These are phyloP conservation scores for Magallana ariakensis DNA, from an alignment of 1,140 invertebrate genomes.

Conservation along the genomic window DNA sequence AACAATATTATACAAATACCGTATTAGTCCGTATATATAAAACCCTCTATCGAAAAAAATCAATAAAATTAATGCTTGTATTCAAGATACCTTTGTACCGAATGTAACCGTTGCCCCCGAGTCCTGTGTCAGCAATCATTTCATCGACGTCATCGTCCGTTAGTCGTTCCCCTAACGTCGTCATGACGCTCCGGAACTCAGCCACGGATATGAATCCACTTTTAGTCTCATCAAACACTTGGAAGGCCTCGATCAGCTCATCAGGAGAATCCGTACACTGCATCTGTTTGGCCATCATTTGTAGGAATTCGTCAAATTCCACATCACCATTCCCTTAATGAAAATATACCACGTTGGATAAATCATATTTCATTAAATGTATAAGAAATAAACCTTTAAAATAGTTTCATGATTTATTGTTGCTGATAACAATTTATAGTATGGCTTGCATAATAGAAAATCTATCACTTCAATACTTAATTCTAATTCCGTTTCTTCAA, in stretches of 20 bases:
- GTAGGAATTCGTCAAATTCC: slow-evolving; percentile 60
- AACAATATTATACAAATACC: too few species aligned
- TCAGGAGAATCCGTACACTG: slow-evolving; percentile 46
- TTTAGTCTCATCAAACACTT: slow-evolving; percentile 51
- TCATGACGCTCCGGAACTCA: slow-evolving; percentile 54
- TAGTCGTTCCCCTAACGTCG: slow-evolving; percentile 42
- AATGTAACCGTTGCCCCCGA: slow-evolving; percentile 44
- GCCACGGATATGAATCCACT: slow-evolving; percentile 44
- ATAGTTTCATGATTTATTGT: not conserved
- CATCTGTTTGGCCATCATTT: slow-evolving; percentile 57
- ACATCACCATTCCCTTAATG: slow-evolving; percentile 54
- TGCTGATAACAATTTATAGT: not conserved
- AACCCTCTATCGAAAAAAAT: too few species aligned
- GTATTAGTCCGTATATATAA: too few species aligned
- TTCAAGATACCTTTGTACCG: slow-evolving; percentile 45
- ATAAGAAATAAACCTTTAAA: not conserved
- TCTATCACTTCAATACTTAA: not conserved
- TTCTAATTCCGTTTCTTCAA: too few species aligned
- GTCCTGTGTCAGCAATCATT: slow-evolving; percentile 50
- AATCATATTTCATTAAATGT: not conserved
- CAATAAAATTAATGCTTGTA: too few species aligned
- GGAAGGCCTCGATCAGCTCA: slow-evolving; percentile 52
- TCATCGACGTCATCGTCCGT: slow-evolving; percentile 52
- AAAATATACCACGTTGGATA: not conserved
- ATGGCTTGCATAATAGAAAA: too few species aligned